phyloP scores from a whole-genome alignment of 2,888 invertebrate species.

The Drosophila lacicola region DNA sequence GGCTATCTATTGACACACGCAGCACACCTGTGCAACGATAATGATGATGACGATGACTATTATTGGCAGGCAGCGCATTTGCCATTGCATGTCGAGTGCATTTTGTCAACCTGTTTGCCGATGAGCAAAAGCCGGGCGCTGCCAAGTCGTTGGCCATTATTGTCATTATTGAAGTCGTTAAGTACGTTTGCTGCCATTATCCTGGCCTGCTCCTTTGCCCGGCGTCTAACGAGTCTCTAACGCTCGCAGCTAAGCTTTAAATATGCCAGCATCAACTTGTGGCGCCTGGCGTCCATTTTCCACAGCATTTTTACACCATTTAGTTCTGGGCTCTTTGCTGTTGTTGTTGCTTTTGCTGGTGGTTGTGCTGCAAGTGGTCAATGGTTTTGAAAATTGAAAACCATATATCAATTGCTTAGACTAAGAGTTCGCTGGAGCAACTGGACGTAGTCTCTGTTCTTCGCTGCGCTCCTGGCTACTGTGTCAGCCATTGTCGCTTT shows the following conservation, averaged over 20 bases:
- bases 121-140: slow-evolving; percentile 11
- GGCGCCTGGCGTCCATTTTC: slow-evolving; percentile 28
- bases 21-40: slow-evolving; percentile 22
- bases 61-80: slow-evolving; percentile 63
- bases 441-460: slow-evolving; percentile 17
- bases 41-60: slow-evolving; percentile 66
- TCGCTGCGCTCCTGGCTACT: not conserved
- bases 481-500: slow-evolving; percentile 45
- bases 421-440: slow-evolving; percentile 55
- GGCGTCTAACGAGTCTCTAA: slow-evolving; percentile 27
- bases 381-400: slow-evolving; percentile 81
- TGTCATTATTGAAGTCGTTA: slow-evolving; percentile 82
- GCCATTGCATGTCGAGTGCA: slow-evolving; percentile 60
- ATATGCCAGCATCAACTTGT: slow-evolving; percentile 54
- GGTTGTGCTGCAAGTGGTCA: slow-evolving; percentile 54
- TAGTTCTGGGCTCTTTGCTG: slow-evolving; percentile 2
- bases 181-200: slow-evolving; percentile 72
- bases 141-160: slow-evolving; percentile 69
- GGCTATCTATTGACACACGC: not conserved
- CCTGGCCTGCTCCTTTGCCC: slow-evolving; percentile 24
- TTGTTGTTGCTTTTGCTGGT: not conserved
- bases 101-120: slow-evolving; percentile 65
- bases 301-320: slow-evolving; percentile 35
- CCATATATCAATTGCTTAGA: slow-evolving; percentile 83
- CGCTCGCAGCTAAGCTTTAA: slow-evolving; percentile 62